These are phyloP conservation scores for Anoura caudifer DNA, from an alignment of 2,113 vertebrate genomes.

Conservation along the genomic window DNA sequence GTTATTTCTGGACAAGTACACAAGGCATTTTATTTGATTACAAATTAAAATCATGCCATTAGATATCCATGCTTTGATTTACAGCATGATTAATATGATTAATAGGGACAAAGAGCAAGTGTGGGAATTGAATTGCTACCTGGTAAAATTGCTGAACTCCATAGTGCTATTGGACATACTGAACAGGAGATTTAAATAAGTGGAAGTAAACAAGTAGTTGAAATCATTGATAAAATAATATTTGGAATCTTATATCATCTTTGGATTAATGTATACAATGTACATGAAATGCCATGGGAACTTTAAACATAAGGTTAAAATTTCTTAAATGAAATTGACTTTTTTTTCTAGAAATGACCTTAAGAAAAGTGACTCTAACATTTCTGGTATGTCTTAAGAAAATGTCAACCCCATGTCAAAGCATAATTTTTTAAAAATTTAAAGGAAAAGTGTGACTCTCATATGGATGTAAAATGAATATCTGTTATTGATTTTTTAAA, in stretches of 20 bases:
- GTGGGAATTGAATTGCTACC: background rate
- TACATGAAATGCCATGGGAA: background rate
- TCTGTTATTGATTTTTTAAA: background rate
- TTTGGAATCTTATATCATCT: background rate
- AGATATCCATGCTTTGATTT: background rate
- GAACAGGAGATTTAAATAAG: background rate
- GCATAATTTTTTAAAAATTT: background rate
- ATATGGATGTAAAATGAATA: background rate
- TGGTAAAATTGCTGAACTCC: background rate
- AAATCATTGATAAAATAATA: background rate
- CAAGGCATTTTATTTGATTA: background rate
- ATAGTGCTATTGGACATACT: background rate
- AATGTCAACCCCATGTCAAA: background rate
- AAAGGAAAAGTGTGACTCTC: background rate
- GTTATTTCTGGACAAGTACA: background rate
- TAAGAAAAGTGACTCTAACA: background rate
- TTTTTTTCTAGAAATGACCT: background rate
- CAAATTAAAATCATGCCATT: background rate
- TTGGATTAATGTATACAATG: background rate
- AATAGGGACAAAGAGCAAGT: background rate
- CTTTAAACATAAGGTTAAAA: background rate
- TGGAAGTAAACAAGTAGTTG: background rate
- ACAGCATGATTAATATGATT: background rate
- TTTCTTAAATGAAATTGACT: background rate
- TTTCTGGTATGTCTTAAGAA: background rate